These are phyloP conservation scores for Hydractinia echinata DNA, from an alignment of 30 jellyfish, hydroid and myxozoan species.

Conservation along the genomic window DNA sequence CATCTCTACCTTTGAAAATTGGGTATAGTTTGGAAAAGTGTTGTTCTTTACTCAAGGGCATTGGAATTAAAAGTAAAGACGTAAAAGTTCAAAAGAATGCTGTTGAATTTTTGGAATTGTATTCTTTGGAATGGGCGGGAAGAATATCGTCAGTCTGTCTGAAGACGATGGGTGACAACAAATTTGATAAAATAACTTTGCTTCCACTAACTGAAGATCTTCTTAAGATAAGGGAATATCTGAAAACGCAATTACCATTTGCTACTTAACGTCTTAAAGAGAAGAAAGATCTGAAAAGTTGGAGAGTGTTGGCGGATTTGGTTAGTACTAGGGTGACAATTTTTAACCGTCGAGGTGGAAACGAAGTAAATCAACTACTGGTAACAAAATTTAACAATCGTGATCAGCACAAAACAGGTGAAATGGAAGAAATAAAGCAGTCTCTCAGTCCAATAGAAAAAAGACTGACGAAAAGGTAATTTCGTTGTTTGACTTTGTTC, in stretches of 20 bases:
- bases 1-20: conserved; percentile 28
- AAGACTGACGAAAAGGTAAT: conserved; percentile 37
- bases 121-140: neutral
- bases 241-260: conserved; percentile 27
- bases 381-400: conserved; percentile 28
- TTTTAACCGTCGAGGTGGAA: conserved; percentile 46
- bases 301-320: conserved; percentile 39
- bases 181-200: conserved; percentile 23
- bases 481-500: neutral
- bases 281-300: conserved; percentile 11
- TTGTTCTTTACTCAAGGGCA: conserved; percentile 20
- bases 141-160: conserved; percentile 20
- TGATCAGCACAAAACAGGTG: conserved; percentile 15
- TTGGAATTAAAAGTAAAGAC: conserved; percentile 16
- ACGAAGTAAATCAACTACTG: conserved; percentile 28
- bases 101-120: conserved; percentile 3
- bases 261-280: conserved; percentile 8
- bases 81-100: neutral
- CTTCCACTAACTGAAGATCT: conserved; percentile 40
- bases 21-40: conserved; percentile 28
- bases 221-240: conserved; percentile 20
- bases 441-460: conserved; percentile 38
- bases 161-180: conserved; percentile 28
- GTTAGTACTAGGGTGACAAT: conserved; percentile 33
- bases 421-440: conserved; percentile 31